Conservation (phyloP, 2,113 vertebrate species). For the Campylomormyrus numenius region DNA sequence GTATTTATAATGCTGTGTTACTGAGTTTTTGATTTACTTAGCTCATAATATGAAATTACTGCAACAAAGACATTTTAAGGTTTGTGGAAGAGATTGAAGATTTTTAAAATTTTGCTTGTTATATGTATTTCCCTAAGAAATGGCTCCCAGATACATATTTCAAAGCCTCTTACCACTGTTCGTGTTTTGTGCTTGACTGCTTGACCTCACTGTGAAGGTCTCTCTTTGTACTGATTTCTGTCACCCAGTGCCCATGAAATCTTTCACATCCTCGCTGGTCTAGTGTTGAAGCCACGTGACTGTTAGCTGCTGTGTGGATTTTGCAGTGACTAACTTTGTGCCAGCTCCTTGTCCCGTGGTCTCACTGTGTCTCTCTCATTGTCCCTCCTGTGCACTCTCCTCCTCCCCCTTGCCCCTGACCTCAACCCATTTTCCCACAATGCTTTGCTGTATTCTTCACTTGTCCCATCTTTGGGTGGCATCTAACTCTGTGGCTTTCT, state of each 20-base stretch:
- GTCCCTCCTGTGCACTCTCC: conserved; percentile 53
- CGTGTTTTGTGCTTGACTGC: not conserved
- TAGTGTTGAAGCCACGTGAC: not conserved
- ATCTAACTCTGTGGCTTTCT: not conserved
- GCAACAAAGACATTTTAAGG: not conserved
- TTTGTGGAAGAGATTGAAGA: not conserved
- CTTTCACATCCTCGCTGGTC: not conserved
- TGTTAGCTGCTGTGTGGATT: not conserved
- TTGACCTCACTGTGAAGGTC: not conserved
- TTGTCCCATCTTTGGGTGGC: not conserved
- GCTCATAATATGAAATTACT: not conserved
- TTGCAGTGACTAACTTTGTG: not conserved
- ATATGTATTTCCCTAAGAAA: not conserved
- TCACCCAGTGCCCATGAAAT: not conserved
- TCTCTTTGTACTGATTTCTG: not conserved
- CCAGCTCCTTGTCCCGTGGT: not conserved
- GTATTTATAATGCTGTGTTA: not conserved
- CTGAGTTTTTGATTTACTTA: not conserved
- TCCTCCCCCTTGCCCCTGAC: not conserved
- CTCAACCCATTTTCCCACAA: not conserved
- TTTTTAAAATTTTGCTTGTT: not conserved
- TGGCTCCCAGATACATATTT: not conserved
- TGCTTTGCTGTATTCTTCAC: not conserved
- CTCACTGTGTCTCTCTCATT: conserved; percentile 37
- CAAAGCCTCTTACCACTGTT: not conserved